Percentiles rank a stretch among this genome's conserved stretches.
These are phyloP conservation scores for Hirtodrosophila cameraria DNA, from an alignment of 2,888 invertebrate species.

Conservation along the genomic window DNA sequence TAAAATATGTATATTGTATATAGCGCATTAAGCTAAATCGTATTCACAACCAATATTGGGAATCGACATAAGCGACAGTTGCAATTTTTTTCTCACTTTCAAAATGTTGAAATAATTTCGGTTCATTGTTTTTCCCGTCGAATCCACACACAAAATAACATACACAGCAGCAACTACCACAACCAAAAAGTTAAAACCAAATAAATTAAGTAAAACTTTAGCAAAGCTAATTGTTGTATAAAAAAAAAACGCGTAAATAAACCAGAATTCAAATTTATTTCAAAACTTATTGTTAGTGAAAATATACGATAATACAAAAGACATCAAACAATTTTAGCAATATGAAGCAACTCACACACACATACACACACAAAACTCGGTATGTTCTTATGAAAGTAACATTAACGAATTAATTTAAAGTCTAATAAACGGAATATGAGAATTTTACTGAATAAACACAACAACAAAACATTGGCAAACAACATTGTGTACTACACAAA, in stretches of 20 bases:
- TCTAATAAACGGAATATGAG: constrained; percentile 77
- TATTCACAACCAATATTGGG: constrained; percentile 12
- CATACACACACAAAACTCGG: constrained; percentile 77
- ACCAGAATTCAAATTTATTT: constrained; percentile 61
- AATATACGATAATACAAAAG: constrained; percentile 8
- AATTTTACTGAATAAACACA: constrained; percentile 75
- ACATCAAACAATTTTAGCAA: constrained; percentile 66
- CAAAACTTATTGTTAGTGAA: constrained; percentile 37
- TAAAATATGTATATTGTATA: constrained; percentile 74
- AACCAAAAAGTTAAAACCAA: constrained; percentile 38
- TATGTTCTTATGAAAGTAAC: constrained; percentile 79
- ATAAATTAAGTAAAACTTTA: constrained; percentile 73
- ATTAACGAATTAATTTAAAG: constrained; percentile 80
- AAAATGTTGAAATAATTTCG: constrained; percentile 22
- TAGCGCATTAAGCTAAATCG: constrained; percentile 65
- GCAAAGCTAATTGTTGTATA: constrained; percentile 83
- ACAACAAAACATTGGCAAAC: constrained; percentile 25
- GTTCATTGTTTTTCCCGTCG: constrained; percentile 40
- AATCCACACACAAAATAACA: constrained; percentile 9
- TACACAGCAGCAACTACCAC: constrained; percentile 26
- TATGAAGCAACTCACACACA: constrained; percentile 71
- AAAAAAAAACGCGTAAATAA: constrained; percentile 58
- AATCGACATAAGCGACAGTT: constrained; percentile 25
- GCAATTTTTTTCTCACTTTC: constrained; percentile 23
- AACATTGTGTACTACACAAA: constrained; percentile 27